A percentile compares a stretch with the other conserved stretches of the same genome.
phyloP scores from a whole-genome alignment of 2,113 vertebrate genomes.

The Halcyon malimbica region DNA sequence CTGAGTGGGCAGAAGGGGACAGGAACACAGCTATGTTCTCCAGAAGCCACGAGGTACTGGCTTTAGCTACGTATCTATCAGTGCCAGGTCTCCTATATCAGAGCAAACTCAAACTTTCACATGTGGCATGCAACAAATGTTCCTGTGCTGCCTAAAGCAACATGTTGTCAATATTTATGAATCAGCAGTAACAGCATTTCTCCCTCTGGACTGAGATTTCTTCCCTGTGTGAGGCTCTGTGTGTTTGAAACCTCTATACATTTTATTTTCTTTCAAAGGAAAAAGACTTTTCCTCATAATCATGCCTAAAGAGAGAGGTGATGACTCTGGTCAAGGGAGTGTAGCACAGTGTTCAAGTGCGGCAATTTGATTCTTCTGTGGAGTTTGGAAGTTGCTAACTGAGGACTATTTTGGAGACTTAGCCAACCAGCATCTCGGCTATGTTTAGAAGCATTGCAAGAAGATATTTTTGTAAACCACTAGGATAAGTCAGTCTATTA shows the following conservation, averaged over 20 bases:
- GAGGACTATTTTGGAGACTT: background rate
- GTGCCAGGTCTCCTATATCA: background rate
- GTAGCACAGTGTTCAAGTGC: background rate
- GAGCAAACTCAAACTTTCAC: background rate
- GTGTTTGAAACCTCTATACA: background rate
- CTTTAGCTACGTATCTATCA: accelerated
- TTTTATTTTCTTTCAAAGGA: background rate
- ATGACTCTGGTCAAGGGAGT: background rate
- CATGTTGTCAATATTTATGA: background rate
- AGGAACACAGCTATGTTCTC: background rate
- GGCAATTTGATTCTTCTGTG: background rate
- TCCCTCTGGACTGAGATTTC: background rate
- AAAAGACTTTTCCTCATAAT: background rate
- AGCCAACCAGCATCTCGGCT: background rate
- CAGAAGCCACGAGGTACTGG: background rate
- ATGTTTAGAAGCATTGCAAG: conserved; percentile 1
- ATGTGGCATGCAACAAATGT: background rate
- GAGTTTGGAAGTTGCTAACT: background rate
- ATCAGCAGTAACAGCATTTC: background rate
- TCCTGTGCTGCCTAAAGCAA: background rate
- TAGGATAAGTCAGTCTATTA: background rate
- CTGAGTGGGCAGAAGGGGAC: background rate
- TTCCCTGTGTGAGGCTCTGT: background rate
- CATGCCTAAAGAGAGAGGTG: accelerated
- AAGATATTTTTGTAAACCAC: conserved; percentile 48